Base-by-base conservation (phyloP, 2,797 vertebrate genomes). In the Gymnoscopelus braueri region DNA sequence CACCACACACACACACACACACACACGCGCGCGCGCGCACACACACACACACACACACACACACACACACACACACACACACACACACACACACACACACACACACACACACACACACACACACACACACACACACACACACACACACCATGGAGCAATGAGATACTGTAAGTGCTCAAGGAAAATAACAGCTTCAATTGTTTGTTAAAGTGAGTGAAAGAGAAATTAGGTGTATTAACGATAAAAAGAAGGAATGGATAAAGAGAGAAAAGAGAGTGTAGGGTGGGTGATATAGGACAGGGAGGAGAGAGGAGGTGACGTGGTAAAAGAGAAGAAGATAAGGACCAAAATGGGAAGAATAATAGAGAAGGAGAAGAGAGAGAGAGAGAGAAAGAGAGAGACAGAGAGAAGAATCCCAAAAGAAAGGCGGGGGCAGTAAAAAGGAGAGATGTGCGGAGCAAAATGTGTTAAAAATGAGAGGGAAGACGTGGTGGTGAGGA, bases 131-230 rank as follows among this genome's bases (percentile, higher is more conserved):
- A 64, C 62, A 53, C 50, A 64, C 44, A 10, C 6, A 11, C 10
- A 3, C 65, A 48, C 50, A 13, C 56, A 72, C 72, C 61, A 59
- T 60, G 65, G 64, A 72, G 32, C 56, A 59, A 26, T 67, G 67
- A 66, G 72, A 83, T n/a, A n/a, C n/a, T n/a, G n/a, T 74, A 69
- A 81, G 73, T 48, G 69, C 65, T 58, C 35, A 39, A 55, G 69
- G 26, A 55, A 68, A 77, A 74, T 7, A 48, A 76, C 56, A 44
- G 65, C 64, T 79, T 87, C 71, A 52, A 26, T 84, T 83, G 71
- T 65, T 72, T 74, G 82, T 81, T 79, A 84, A 65, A 74, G 61
- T 66, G 12, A 29, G 81, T 62, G 60, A 86, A 77, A 79, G 65
- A 58, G 52, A 76, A 63, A 14, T n/a, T n/a, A n/a, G n/a, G n/a